Evolutionary conservation across 1,140 invertebrate species (phyloP).

Genomic region (Papilio polytes): DNA sequence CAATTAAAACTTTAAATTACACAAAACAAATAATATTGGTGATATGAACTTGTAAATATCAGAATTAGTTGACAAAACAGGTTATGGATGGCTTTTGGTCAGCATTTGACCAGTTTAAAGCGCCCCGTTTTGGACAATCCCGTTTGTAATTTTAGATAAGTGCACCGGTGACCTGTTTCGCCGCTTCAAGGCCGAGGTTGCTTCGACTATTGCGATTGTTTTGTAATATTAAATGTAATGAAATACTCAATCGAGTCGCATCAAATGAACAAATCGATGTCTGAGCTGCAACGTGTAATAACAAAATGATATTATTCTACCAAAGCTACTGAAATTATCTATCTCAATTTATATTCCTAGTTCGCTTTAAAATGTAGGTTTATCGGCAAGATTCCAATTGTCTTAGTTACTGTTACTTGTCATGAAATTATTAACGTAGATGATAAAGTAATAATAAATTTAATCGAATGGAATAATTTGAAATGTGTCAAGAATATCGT

Average conservation of each 20-base stretch:
- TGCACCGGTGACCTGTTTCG: slow-evolving; percentile 14
- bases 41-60: neutral
- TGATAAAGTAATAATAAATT: slow-evolving; percentile 57
- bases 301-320: slow-evolving; percentile 77
- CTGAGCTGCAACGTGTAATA: slow-evolving; percentile 47
- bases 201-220: slow-evolving; percentile 37
- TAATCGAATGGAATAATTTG: slow-evolving; percentile 54
- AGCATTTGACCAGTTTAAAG: neutral
- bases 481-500: slow-evolving; percentile 65
- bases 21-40: neutral
- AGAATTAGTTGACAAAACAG: neutral
- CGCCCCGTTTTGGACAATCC: slow-evolving; percentile 18
- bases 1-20: neutral
- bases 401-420: slow-evolving; percentile 73
- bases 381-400: slow-evolving; percentile 80
- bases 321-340: slow-evolving; percentile 82
- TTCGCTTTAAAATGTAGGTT: slow-evolving; percentile 81
- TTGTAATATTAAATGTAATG: slow-evolving; percentile 29
- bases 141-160: slow-evolving; percentile 3
- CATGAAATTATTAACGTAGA: slow-evolving; percentile 75
- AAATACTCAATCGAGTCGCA: slow-evolving; percentile 53
- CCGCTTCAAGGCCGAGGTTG: neutral
- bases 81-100: neutral
- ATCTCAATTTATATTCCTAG: slow-evolving; percentile 82
- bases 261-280: slow-evolving; percentile 42